Conservation (phyloP, 2,797 vertebrate genomes). For the Sciurus vulgaris region DNA sequence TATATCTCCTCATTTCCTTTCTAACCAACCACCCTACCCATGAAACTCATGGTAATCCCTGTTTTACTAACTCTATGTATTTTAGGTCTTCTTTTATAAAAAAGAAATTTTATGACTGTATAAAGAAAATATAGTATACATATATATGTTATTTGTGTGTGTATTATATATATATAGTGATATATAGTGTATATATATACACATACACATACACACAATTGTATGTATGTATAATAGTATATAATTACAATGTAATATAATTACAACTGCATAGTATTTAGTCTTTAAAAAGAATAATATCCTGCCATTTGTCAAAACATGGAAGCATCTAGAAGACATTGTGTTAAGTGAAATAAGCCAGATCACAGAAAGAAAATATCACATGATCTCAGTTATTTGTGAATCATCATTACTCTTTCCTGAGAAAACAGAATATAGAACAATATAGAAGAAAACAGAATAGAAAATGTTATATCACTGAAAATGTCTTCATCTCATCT, state of each 20-base stretch:
- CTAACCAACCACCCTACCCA: neutral
- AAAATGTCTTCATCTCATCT: neutral
- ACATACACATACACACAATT: neutral
- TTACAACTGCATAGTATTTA: neutral
- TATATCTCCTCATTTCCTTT: neutral
- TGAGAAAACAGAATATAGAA: slow-evolving; percentile 13
- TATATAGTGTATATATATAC: neutral
- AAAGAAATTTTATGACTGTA: neutral
- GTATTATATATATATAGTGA: neutral
- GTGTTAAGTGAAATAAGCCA: neutral
- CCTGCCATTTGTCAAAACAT: neutral
- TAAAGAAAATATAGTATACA: neutral
- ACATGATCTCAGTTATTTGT: too few relatives aligned
- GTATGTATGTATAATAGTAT: too few relatives aligned
- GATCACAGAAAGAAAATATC: neutral
- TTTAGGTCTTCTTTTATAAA: neutral
- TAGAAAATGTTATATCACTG: neutral
- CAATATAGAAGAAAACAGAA: too few relatives aligned
- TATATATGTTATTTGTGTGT: neutral
- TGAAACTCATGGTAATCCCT: neutral
- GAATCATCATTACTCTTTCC: neutral
- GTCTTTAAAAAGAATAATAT: neutral
- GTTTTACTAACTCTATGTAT: neutral
- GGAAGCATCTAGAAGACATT: too few relatives aligned
- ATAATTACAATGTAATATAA: too few relatives aligned